Percentiles rank a stretch among this genome's conserved stretches.
phyloP scores from a whole-genome alignment of 2,113 vertebrate genomes.

The Shinisaurus crocodilurus region DNA sequence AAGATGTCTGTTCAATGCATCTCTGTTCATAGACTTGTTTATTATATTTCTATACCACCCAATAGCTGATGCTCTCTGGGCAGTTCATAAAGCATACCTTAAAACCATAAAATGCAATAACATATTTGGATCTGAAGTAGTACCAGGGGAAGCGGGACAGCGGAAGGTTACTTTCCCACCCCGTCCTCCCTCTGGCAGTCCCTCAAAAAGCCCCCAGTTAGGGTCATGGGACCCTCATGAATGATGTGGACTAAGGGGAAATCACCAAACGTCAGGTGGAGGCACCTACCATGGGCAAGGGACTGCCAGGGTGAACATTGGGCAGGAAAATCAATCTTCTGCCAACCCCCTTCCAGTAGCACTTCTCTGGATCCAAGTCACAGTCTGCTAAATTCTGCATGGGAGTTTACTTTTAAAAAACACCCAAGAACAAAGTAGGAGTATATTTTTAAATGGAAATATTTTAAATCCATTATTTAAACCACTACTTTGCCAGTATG shows the following conservation, averaged over 20 bases:
- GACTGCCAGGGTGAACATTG: background rate
- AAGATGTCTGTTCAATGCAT: conserved; percentile 14
- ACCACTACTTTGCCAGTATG: background rate
- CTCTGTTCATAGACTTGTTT: background rate
- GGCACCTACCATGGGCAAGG: background rate
- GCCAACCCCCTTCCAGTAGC: background rate
- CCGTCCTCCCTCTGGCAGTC: background rate
- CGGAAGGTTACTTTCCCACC: background rate
- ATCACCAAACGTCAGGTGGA: background rate
- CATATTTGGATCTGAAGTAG: no score
- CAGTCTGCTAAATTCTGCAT: background rate
- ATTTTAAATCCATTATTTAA: background rate
- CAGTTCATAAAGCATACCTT: no score
- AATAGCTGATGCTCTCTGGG: no score
- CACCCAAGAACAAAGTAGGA: background rate
- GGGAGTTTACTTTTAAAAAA: background rate
- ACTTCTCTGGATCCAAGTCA: background rate
- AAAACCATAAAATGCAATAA: no score
- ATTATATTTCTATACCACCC: no score
- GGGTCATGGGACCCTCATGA: background rate
- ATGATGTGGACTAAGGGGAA: background rate
- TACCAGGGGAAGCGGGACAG: background rate
- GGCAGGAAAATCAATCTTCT: no score
- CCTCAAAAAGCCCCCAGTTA: background rate
- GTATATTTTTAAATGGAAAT: conserved; percentile 19